Evolutionary conservation across 23 tunicate species (phyloP), one percentile per base, ranked within the genome.

Genomic region (Halocynthia aurantium): DNA sequence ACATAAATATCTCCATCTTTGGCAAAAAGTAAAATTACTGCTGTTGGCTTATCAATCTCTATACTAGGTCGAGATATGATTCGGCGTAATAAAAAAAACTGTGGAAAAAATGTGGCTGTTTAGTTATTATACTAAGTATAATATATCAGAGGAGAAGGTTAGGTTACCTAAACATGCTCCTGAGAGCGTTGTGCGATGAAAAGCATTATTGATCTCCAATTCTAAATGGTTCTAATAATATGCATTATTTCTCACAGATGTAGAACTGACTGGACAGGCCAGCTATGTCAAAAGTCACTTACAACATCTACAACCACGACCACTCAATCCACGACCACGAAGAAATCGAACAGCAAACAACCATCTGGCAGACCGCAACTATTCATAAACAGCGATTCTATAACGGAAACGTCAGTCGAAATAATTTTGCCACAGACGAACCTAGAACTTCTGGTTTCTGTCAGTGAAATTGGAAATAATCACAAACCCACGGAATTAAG

Each of bases 341-440:
- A 12, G 22, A 61, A 49, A 13, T 22, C 7, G 15, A 62, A 21
- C 17, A 22, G 50, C 6, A 7, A 52, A 40, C 12, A 55, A 8
- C 67, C 69, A 1, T 51, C 69, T 2, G 52, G 17, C 74, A 50
- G 22, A 55, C 82, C 79, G 6, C 52, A 53, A 52, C 82, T 89
- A 0, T 0, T 87, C 15, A 76, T 87, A 10, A 81, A 20, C 11
- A 53, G 19, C 8, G 76, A 69, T 9, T 63, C 88, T 1, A 60
- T 80, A 8, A 84, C 96, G 11, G 69, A 77, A 10, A 61, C 69
- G 53, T 80, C 88, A 12, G 88, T 84, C n/a, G 85, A 54, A 52
- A 89, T 89, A 19, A 60, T 84, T 7, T 44, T 84, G 21, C 96
- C 96, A 6, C 61, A 19, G 51, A 80, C 67, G 50, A 67, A 75